Evolutionary conservation across 2,797 vertebrate species (phyloP).

Genomic region (Odontamblyopus lacepedii): DNA sequence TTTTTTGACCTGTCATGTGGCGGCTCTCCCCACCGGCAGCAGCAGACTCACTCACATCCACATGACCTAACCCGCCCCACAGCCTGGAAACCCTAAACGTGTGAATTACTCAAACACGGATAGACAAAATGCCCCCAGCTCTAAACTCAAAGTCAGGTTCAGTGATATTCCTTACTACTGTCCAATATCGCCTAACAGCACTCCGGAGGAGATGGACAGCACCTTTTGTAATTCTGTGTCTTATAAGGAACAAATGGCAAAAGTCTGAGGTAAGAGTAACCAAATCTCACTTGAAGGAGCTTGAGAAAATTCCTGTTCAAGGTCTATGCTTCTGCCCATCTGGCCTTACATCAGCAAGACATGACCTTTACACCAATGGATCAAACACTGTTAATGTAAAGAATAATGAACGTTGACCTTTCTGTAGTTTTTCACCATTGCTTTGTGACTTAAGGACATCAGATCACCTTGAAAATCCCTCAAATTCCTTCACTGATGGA

Average conservation of each 20-base stretch:
- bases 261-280: conserved; percentile 39
- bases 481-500: no score
- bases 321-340: conserved; percentile 14
- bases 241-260: conserved; percentile 30
- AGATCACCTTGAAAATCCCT: background rate
- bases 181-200: conserved; percentile 20
- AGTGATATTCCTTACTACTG: conserved; percentile 51
- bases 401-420: background rate
- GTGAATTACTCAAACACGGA: conserved; percentile 54
- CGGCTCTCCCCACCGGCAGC: conserved; percentile 22
- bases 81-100: conserved; percentile 69
- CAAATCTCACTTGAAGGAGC: conserved; percentile 20
- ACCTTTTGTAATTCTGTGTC: conserved; percentile 40
- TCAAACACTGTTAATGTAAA: conserved; percentile 6
- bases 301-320: conserved; percentile 33
- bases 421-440: conserved; percentile 1
- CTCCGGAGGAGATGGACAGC: conserved; percentile 36
- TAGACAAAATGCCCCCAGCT: conserved; percentile 25
- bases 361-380: conserved; percentile 14
- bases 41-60: conserved; percentile 52
- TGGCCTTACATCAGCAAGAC: conserved; percentile 25
- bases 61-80: conserved; percentile 67
- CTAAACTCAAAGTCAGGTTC: conserved; percentile 42
- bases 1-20: conserved; percentile 36
- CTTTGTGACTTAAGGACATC: background rate